Evolutionary conservation across 2,888 invertebrate species (phyloP).

Genomic region (Lycaena phlaeas): DNA sequence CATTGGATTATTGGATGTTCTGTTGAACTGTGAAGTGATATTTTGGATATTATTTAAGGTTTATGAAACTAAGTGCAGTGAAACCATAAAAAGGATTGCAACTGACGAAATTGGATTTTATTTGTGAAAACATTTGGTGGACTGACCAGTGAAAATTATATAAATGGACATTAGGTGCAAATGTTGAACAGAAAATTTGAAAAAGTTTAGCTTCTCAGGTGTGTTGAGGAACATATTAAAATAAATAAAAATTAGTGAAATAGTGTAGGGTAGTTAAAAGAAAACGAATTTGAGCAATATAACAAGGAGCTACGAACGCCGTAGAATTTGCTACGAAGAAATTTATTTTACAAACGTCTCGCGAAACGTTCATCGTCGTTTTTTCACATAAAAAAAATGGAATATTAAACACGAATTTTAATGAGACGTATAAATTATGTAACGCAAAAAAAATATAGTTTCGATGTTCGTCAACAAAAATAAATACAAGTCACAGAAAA

Average conservation of each 20-base stretch:
- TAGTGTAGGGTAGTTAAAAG: background rate
- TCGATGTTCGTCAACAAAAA: background rate
- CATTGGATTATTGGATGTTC: conserved; percentile 59
- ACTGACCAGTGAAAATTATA: conserved; percentile 1
- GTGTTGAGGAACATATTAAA: background rate
- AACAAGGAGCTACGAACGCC: background rate
- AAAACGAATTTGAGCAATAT: background rate
- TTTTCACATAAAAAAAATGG: background rate
- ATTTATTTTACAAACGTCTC: conserved; percentile 9
- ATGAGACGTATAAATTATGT: background rate
- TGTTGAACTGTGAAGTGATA: conserved; percentile 57
- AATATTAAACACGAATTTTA: background rate
- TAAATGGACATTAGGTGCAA: conserved; percentile 8
- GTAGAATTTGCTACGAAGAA: conserved; percentile 4
- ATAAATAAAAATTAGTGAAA: background rate
- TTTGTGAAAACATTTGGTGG: conserved; percentile 15
- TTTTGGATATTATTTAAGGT: conserved; percentile 39
- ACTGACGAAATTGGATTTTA: conserved; percentile 53
- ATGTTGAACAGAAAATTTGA: conserved; percentile 9
- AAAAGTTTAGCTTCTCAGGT: conserved; percentile 7
- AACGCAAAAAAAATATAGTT: background rate
- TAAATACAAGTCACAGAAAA: conserved; percentile 4
- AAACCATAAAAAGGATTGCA: conserved; percentile 54
- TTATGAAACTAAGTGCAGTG: conserved; percentile 55
- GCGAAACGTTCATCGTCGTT: conserved; percentile 5